Conservation (phyloP, 1,140 invertebrate genomes). For the Bombus superbus region DNA sequence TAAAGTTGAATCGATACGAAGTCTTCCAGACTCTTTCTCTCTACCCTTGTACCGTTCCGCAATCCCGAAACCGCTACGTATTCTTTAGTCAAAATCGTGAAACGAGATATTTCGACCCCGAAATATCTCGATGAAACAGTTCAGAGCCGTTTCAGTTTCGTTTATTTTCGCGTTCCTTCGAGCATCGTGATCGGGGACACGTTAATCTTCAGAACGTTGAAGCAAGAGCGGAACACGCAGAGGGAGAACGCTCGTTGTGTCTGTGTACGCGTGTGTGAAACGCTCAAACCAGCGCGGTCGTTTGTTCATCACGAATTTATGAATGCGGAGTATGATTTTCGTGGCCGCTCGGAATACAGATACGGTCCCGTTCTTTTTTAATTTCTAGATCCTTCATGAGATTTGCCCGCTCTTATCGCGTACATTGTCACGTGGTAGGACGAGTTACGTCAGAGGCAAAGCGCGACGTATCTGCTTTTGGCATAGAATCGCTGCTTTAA, state of each 20-base stretch:
- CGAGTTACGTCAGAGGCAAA: conserved; percentile 11
- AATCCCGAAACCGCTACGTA: too few relatives aligned
- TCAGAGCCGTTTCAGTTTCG: neutral
- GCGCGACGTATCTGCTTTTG: conserved; percentile 25
- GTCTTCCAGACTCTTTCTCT: neutral
- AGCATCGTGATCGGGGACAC: conserved; percentile 1
- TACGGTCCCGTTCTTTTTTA: conserved; percentile 16
- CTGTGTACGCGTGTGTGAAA: neutral
- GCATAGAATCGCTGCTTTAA: conserved; percentile 22
- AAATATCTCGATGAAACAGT: neutral
- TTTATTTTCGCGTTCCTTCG: conserved; percentile 23
- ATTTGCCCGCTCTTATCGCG: neutral
- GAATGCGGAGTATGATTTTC: neutral
- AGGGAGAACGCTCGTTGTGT: accelerated
- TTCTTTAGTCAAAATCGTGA: neutral
- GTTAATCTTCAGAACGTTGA: neutral
- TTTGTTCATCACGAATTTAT: conserved; percentile 28
- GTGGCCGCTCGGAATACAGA: neutral
- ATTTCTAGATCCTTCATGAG: conserved; percentile 25
- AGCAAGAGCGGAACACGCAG: neutral
- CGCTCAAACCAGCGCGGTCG: neutral
- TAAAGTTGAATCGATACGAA: neutral
- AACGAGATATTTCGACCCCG: neutral
- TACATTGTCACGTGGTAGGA: conserved; percentile 30
- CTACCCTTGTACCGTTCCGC: neutral